Evolutionary conservation across 2,888 invertebrate genomes (phyloP), one percentile per base, ranked within the genome.

Genomic region (Agapostemon virescens): DNA sequence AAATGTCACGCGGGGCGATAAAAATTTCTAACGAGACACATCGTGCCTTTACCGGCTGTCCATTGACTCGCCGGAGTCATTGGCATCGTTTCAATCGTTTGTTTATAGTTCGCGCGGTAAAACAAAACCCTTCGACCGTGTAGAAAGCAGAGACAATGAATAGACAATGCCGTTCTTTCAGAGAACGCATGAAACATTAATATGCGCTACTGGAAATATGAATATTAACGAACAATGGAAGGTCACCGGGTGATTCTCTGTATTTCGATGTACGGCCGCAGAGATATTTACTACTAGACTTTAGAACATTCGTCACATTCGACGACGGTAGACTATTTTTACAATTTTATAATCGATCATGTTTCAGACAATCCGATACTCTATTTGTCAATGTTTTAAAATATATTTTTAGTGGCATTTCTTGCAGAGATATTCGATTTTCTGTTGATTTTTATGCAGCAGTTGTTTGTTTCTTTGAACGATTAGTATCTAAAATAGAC

Each of bases 1-100:
- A 80, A 80, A 80, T 20, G 80, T 80, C 80, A 80, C 33, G 64
- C 1, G 17, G 17, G 74, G 30, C 49, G 69, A 80, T 80, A 80
- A 80, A 80, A 80, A 69, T 69, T 80, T 73, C 64, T 49, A 66
- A 80, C 80, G 64, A 33, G 40, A 45, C 33, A 40, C 49, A 33
- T 58, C 26, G 61, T 79, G 63, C 66, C 38, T 52, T 67, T 26
- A 11, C 26, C 9, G 5, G 20, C 20, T 13, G 6, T 20, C n/a
- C 55, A 20, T 33, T 23, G 38, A 40, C 79, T 17, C 20, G 49
- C 70, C 58, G 20, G 70, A 70, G 52, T 70, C 78, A 49, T 78
- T 63, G 70, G 66, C 20, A 26, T 49, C 33, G 38, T 64, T 49
- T n/a, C 77, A 40, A 78, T 71, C 63, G 26, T 30, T 72, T 15